phyloP scores from a whole-genome alignment of 1,140 invertebrate species.

The Diachasmimorpha longicaudata region DNA sequence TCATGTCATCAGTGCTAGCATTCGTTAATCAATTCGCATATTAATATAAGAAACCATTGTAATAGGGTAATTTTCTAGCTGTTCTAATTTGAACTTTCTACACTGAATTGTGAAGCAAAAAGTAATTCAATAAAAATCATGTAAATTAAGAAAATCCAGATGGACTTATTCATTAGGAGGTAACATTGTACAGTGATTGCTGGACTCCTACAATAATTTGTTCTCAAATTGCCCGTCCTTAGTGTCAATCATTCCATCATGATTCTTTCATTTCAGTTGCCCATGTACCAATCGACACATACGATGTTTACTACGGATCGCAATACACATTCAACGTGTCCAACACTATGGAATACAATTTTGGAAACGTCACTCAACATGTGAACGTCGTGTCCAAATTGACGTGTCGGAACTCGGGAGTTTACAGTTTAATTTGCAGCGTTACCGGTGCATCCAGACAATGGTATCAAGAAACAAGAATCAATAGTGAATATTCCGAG shows the following conservation, averaged over 20 bases:
- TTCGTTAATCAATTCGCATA: too few species aligned
- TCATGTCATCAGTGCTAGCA: too few species aligned
- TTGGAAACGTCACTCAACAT: not conserved
- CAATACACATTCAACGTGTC: slow-evolving; percentile 11
- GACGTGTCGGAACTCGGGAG: not conserved
- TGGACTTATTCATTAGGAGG: too few species aligned
- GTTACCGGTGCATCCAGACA: not conserved
- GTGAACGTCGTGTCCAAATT: not conserved
- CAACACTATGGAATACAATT: not conserved
- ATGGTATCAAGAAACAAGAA: not conserved
- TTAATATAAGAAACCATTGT: too few species aligned
- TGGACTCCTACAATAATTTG: not conserved
- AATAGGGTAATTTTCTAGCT: too few species aligned
- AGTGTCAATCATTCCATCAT: not conserved
- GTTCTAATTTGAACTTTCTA: too few species aligned
- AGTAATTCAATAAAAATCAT: too few species aligned
- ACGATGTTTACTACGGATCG: not conserved
- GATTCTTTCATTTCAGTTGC: not conserved
- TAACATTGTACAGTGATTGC: too few species aligned
- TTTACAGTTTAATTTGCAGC: not conserved
- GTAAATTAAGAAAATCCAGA: too few species aligned
- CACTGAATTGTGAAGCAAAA: too few species aligned
- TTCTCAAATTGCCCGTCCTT: too few species aligned
- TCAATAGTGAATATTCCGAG: not conserved
- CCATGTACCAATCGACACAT: not conserved